Evolutionary conservation across 1,140 invertebrate genomes (phyloP).

Genomic region (Atta colombica): DNA sequence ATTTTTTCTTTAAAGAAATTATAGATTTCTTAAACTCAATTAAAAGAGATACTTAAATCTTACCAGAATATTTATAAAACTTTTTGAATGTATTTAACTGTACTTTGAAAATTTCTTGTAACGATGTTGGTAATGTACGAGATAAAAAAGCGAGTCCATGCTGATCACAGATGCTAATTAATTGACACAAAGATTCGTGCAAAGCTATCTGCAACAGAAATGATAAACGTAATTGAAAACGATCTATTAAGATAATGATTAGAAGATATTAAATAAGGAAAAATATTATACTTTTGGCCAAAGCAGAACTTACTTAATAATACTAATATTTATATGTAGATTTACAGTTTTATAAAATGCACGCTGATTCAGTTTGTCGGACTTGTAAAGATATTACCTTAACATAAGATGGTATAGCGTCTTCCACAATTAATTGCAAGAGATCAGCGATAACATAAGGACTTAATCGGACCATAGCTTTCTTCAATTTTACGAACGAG

Average conservation of each 20-base stretch:
- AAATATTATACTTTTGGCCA: no score
- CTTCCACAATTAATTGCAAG: slow-evolving; percentile 83
- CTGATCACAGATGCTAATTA: slow-evolving; percentile 84
- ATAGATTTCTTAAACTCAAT: not conserved
- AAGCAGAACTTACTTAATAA: no score
- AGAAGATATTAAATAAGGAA: not conserved
- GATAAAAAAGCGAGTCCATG: slow-evolving; percentile 84
- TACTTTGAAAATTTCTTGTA: slow-evolving; percentile 84
- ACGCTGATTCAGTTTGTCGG: no score
- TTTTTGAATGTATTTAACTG: slow-evolving; percentile 84
- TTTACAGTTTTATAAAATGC: no score
- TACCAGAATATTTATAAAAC: slow-evolving; percentile 85
- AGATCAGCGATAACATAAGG: slow-evolving; percentile 84
- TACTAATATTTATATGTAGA: no score
- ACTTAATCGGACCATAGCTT: slow-evolving; percentile 81
- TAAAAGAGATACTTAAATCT: slow-evolving; percentile 78
- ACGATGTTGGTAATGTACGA: slow-evolving; percentile 80
- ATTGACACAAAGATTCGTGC: slow-evolving; percentile 80
- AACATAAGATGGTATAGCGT: slow-evolving; percentile 80
- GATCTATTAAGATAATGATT: not conserved
- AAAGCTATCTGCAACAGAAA: slow-evolving; percentile 80
- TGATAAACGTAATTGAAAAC: slow-evolving; percentile 59
- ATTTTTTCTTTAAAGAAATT: not conserved
- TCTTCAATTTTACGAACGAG: slow-evolving; percentile 80
- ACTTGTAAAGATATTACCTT: slow-evolving; percentile 80